phyloP scores from a whole-genome alignment of 2,113 vertebrate species.

The Podarcis muralis region DNA sequence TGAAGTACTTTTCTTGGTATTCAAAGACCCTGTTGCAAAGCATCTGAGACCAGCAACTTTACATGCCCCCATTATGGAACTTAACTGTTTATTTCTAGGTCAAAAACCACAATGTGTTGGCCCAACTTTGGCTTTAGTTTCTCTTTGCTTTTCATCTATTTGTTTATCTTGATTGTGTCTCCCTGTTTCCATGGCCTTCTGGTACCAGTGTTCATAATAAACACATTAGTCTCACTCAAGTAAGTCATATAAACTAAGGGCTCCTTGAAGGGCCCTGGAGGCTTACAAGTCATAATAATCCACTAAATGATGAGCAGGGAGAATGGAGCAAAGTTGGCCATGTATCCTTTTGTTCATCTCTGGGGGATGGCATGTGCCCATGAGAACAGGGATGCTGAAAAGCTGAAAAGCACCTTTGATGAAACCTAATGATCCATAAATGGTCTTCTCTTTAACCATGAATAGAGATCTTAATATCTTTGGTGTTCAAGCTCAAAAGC shows the following conservation, averaged over 20 bases:
- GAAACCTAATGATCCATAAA: constrained; percentile 41
- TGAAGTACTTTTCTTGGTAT: constrained; percentile 1
- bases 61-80: constrained; percentile 30
- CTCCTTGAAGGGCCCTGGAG: constrained; percentile 36
- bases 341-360: constrained; percentile 32
- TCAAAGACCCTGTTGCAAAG: constrained; percentile 19
- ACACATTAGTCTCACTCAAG: constrained; percentile 41
- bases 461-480: constrained; percentile 32
- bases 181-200: constrained; percentile 36
- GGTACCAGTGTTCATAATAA: constrained; percentile 17
- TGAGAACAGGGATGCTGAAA: constrained; percentile 31
- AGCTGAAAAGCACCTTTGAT: constrained; percentile 28
- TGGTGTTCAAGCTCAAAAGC: background rate
- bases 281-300: constrained; percentile 18
- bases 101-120: constrained; percentile 8
- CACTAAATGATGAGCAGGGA: constrained; percentile 35
- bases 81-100: constrained; percentile 56
- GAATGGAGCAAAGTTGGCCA: constrained; percentile 23
- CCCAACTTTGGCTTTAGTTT: constrained; percentile 32
- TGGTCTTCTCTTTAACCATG: background rate
- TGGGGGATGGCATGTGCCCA: background rate
- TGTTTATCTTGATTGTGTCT: constrained; percentile 21
- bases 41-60: constrained; percentile 38
- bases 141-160: constrained; percentile 24
- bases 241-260: constrained; percentile 34